A percentile compares a stretch with the other conserved stretches of the same genome.
Evolutionary conservation across 2,113 vertebrate species (phyloP).

Genomic region (Pongo pygmaeus): DNA sequence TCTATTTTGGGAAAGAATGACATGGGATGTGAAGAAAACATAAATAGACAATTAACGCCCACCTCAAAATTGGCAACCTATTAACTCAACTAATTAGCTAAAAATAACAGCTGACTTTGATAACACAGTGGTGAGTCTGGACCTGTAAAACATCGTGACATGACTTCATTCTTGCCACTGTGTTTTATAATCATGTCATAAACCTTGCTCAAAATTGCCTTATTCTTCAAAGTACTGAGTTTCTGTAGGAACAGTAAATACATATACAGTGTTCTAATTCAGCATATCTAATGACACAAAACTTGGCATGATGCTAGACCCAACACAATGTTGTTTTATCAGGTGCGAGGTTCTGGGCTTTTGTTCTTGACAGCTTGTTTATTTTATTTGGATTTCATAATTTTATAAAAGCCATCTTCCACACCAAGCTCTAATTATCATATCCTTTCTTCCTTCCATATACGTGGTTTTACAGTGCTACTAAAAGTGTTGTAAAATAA

Average conservation of each 20-base stretch:
- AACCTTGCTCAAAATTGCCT: not conserved
- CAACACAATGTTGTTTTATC: slow-evolving; percentile 80
- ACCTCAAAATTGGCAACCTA: not conserved
- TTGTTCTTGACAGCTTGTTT: slow-evolving; percentile 79
- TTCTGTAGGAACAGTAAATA: not conserved
- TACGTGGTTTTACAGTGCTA: slow-evolving; percentile 1
- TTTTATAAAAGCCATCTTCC: slow-evolving; percentile 66
- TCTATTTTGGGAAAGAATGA: slow-evolving; percentile 1
- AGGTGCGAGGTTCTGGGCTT: slow-evolving; percentile 77
- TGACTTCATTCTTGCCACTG: not conserved
- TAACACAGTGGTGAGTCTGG: not conserved
- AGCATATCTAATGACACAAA: slow-evolving; percentile 60
- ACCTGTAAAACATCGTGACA: not conserved
- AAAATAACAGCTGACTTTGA: not conserved
- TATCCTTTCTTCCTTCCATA: not conserved
- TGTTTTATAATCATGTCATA: not conserved
- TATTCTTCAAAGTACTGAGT: not conserved
- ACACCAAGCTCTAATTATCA: not conserved
- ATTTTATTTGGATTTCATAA: slow-evolving; percentile 78
- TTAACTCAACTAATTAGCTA: not conserved
- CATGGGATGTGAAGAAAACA: not conserved
- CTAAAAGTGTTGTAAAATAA: slow-evolving; percentile 73
- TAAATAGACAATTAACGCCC: not conserved
- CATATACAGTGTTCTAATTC: not conserved
- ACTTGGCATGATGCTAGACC: slow-evolving; percentile 66